Percentiles rank a stretch among this genome's conserved stretches.
Conservation (phyloP, 2,797 vertebrate species). For the Xerus rutilus region DNA sequence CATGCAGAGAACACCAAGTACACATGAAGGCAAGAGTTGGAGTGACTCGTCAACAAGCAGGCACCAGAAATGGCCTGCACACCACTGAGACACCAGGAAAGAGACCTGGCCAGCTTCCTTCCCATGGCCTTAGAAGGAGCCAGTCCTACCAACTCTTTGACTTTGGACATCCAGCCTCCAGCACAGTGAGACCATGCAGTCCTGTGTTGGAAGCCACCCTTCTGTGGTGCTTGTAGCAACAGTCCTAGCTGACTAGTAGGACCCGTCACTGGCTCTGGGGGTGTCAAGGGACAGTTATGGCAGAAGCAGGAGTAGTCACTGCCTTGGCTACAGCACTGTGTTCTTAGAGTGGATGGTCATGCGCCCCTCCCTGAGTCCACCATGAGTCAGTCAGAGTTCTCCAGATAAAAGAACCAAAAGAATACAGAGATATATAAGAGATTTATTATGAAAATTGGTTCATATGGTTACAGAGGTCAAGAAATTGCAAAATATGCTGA, state of each 20-base stretch:
- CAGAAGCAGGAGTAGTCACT: background rate
- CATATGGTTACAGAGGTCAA: background rate
- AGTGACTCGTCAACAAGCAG: background rate
- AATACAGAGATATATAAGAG: background rate
- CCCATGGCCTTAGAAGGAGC: background rate
- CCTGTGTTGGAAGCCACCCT: background rate
- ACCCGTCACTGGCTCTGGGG: background rate
- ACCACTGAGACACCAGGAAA: background rate
- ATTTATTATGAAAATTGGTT: background rate
- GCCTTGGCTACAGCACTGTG: background rate
- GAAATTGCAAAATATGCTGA: background rate
- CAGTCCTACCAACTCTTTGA: background rate
- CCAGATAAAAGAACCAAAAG: background rate
- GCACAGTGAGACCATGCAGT: no score
- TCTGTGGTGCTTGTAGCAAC: background rate
- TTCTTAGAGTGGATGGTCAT: background rate
- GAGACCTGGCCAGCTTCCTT: background rate
- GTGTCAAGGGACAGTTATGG: background rate
- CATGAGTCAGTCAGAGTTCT: background rate
- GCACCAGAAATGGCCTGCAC: background rate
- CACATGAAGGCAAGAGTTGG: background rate
- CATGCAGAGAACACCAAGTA: background rate
- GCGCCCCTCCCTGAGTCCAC: background rate
- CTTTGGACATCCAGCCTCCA: background rate
- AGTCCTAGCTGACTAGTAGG: background rate